Evolutionary conservation across 2,888 invertebrate species (phyloP), one percentile per base, ranked within the genome.

Genomic region (Cacoxenus indagator): DNA sequence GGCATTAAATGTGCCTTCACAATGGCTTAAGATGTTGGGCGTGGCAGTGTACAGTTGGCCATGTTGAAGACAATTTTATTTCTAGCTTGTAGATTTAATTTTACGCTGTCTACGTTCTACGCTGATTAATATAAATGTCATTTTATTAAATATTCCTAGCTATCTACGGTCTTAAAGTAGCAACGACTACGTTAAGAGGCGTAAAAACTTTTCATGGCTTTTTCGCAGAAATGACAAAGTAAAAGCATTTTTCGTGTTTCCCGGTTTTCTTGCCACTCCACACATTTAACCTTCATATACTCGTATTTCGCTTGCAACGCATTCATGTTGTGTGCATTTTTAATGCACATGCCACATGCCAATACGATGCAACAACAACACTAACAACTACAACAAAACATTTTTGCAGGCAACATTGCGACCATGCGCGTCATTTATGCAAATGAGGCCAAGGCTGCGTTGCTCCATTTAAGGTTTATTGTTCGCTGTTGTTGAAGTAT

Each of bases 361-460:
- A 57, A 14, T 26, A 14, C 1, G n/a, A 14, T 17, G 11, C 17
- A 29, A 37, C 43, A 62, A 62, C 55, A 26, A 26, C 27, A 27
- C 11, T 14, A 5, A 55, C 26, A 55, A 26, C 55, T 14, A 55
- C 27, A 55, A 26, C 11, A n/a, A 46, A 22, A 46, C 8, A 46
- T 46, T 51, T 17, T 51, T 51, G 51, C 19, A 19, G 22, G 51
- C 22, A 8, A 26, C n/a, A 17, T 22, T 22, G 19, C 29, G 71
- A 67, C 68, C 73, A 64, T 75, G 65, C 72, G 70, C 79, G 73
- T 70, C 79, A 76, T 79, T 81, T 81, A 81, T 81, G 81, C 78
- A 81, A 81, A 81, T 81, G 80, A 79, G 81, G 72, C 75, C 81
- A 82, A 81, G 75, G 77, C 79, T 81, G 79, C 78, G 68, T 61